Evolutionary conservation across 2,888 invertebrate species (phyloP), one percentile per base, ranked within the genome.

Genomic region (Arge pagana): DNA sequence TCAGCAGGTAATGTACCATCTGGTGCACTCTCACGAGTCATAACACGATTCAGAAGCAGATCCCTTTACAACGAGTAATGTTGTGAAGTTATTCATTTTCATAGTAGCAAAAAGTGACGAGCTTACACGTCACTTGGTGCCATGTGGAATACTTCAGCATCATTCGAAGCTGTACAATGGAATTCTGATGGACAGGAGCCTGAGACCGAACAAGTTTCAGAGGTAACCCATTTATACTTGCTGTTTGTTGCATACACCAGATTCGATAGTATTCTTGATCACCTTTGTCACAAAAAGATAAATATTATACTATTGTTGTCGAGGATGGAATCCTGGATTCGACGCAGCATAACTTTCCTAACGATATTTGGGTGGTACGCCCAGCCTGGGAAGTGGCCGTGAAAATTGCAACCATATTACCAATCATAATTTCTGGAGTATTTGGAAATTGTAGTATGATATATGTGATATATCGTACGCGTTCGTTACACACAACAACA

Each of bases 371-470:
- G 89, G 72, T 80, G 42, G 77, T 83, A 5, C 82, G 83, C 50
- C 80, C 85, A 8, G 59, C 77, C 0, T 78, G 78, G 62, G 86
- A 88, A 70, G 80, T 89, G 1, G 78, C 81, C 1, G 62, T 84
- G 40, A 88, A 89, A 74, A 76, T 83, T 0, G 70, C 79, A 1
- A 77, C 82, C 0, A 83, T 88, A 74, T 56, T 85, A 1, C 79
- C 85, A 0, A 74, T 90, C 0, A 83, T 87, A 3, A 50, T 85
- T 3, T 73, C 82, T 43, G 90, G 90, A 2, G 78, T 89, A 23
- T 78, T 85, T 55, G 84, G 86, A 3, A 91, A 91, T 71, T 75
- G 81, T 3, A 73, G 85, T 2, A 81, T 90, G 18, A 76, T 90
- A 8, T 78, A 82, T 57, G 81, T 88, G 6, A 80, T 91, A 15